Percentiles rank a stretch among this genome's conserved stretches.
These are phyloP conservation scores for Drosophila lacertosa DNA, from an alignment of 1,140 invertebrate species.

Conservation along the genomic window DNA sequence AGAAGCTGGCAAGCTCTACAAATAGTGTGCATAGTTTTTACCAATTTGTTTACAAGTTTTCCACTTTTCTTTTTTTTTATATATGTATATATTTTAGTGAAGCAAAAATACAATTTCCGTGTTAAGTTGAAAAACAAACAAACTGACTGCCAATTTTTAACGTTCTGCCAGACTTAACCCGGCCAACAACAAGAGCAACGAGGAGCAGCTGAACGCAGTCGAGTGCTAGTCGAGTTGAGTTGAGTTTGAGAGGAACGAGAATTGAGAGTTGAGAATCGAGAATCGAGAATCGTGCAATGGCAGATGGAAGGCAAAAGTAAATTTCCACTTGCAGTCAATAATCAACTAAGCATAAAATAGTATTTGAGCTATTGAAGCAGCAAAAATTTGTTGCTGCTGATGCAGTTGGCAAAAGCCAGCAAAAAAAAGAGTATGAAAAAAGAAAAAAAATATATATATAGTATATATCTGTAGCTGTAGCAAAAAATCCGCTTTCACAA, in stretches of 20 bases:
- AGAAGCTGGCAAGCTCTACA: conserved; percentile 22
- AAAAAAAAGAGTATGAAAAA: conserved; percentile 15
- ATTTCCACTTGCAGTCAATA: conserved; percentile 74
- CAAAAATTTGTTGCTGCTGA: conserved; percentile 70
- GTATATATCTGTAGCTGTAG: conserved; percentile 16
- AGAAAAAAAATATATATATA: not conserved
- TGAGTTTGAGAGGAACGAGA: no score
- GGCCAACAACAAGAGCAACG: conserved; percentile 1
- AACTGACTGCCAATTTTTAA: conserved; percentile 77
- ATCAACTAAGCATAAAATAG: conserved; percentile 83
- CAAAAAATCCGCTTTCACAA: conserved; percentile 71
- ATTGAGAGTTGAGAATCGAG: conserved; percentile 18
- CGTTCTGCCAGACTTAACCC: conserved; percentile 67
- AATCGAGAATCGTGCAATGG: conserved; percentile 12
- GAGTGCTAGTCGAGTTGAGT: conserved; percentile 40
- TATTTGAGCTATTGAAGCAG: conserved; percentile 82
- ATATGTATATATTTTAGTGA: conserved; percentile 25
- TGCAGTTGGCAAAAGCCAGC: conserved; percentile 12
- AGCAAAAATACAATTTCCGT: conserved; percentile 76
- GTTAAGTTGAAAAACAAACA: conserved; percentile 81
- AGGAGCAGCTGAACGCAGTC: conserved; percentile 31
- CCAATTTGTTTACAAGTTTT: conserved; percentile 65
- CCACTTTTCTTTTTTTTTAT: conserved; percentile 4
- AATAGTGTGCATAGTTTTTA: conserved; percentile 47
- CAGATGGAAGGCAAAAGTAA: conserved; percentile 58